Conservation (phyloP, 1,140 invertebrate genomes). For the Galendromus occidentalis region DNA sequence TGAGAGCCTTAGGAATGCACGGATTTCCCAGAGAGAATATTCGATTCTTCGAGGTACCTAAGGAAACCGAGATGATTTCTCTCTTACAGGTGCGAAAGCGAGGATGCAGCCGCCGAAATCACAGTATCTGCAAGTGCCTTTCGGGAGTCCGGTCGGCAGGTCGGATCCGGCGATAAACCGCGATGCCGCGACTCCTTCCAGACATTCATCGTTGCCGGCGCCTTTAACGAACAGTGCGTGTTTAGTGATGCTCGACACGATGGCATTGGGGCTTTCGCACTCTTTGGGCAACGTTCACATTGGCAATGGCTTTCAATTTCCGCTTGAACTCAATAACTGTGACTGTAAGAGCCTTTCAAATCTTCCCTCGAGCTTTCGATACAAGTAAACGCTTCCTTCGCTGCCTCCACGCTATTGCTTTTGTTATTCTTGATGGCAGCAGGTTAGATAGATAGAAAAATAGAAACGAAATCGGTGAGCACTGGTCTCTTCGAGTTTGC, state of each 20-base stretch:
- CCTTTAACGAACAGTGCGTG: not conserved
- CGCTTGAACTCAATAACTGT: slow-evolving; percentile 10
- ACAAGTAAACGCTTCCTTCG: too few species aligned
- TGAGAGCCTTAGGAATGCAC: too few species aligned
- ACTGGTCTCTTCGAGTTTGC: too few species aligned
- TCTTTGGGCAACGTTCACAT: not conserved
- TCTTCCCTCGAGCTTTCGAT: too few species aligned
- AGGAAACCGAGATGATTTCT: too few species aligned
- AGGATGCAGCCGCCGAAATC: not conserved
- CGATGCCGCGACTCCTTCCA: not conserved
- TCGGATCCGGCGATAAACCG: not conserved
- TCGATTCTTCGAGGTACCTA: too few species aligned
- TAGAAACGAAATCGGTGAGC: too few species aligned
- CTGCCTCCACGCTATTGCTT: too few species aligned
- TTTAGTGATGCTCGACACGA: not conserved
- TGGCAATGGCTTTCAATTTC: not conserved
- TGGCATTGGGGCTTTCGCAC: not conserved
- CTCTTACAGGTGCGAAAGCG: too few species aligned
- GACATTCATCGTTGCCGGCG: slow-evolving; percentile 6
- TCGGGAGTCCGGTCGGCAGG: not conserved
- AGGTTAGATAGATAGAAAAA: too few species aligned
- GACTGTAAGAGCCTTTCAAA: not conserved
- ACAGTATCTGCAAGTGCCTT: not conserved
- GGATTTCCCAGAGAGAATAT: too few species aligned
- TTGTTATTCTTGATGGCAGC: too few species aligned